Base-by-base conservation (phyloP, 2,797 vertebrate species). In the Enteromius mattozi region DNA sequence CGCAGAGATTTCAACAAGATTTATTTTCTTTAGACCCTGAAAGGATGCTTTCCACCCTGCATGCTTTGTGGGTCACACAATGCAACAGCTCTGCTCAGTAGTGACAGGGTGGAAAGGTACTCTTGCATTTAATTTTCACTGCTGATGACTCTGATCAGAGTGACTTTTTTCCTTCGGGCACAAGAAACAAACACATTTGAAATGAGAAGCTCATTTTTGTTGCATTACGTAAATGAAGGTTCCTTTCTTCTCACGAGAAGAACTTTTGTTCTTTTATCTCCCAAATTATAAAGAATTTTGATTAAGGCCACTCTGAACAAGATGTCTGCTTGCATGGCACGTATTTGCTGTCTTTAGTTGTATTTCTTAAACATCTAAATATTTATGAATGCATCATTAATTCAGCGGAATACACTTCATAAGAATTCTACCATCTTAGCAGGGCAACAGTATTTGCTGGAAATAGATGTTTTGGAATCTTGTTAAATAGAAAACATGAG, bases 311-410 rank as follows among this genome's bases (percentile, higher is more conserved):
- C 17, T 9, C 3, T 45, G 51, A 47, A 47, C 40, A 72, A 72
- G 61, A 40, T 59, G 49, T 24, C 21, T 3, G 51, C 33, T 56
- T 56, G 27, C 35, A 21, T 42, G 40, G 72, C n/a, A 40, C 27
- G 0, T 45, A 35, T 82, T 63, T 33, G 30, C 24, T 49, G 40
- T 74, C 13, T 75, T 63, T n/a, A 16, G 66, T 54, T 59, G 66
- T 71, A 70, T 71, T 37, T n/a, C 69, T 45, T n/a, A 21, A 61
- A 74, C 69, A 45, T 72, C 37, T 61, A 72, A 81, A 72, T 63
- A 82, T 82, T 82, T 59, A 82, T 74, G 40, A 74, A 74, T 47
- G 80, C 66, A 71, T 81, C 37, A 81, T 72, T 72, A 72, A 81
- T 81, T 81, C 42, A 63, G 56, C 4, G 14, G 45, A 63, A 78